These are phyloP conservation scores for Limnodromus scolopaceus DNA, from an alignment of 2,797 vertebrate genomes.

Conservation along the genomic window DNA sequence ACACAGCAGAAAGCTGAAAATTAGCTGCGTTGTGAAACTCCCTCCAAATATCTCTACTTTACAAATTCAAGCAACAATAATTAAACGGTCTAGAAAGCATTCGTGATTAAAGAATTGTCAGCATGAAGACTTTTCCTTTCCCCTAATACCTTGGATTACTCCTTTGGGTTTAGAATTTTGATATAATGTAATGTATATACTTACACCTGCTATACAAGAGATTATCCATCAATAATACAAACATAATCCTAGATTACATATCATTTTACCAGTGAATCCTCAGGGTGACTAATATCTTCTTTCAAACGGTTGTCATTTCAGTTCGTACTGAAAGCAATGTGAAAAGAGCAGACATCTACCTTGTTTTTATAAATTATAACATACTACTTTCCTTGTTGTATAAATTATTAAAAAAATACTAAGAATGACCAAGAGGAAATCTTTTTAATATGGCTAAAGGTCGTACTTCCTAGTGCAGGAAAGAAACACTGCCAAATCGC, in stretches of 20 bases:
- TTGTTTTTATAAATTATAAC: not conserved
- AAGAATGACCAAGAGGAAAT: conserved; percentile 65
- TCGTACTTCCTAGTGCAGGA: conserved; percentile 83
- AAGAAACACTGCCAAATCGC: conserved; percentile 73
- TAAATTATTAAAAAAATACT: not conserved
- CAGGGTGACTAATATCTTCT: not conserved
- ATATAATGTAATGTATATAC: not conserved
- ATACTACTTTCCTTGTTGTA: not conserved
- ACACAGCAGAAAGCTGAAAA: not conserved
- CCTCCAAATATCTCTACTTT: not conserved
- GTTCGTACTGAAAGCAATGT: not conserved
- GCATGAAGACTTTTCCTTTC: not conserved
- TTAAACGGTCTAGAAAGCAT: not conserved
- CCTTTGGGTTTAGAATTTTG: not conserved
- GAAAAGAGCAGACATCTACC: not conserved
- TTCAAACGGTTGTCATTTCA: not conserved
- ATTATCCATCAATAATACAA: not conserved
- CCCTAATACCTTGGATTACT: not conserved
- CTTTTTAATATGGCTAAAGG: conserved; percentile 78
- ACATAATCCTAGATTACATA: conserved; percentile 11
- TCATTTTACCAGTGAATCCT: not conserved
- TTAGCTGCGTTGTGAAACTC: not conserved
- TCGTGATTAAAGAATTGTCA: not conserved
- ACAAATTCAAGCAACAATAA: not conserved
- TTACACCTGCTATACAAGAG: not conserved